Evolutionary conservation across 2,797 vertebrate species (phyloP), one percentile per base, ranked within the genome.

Genomic region (Bucorvus abyssinicus): DNA sequence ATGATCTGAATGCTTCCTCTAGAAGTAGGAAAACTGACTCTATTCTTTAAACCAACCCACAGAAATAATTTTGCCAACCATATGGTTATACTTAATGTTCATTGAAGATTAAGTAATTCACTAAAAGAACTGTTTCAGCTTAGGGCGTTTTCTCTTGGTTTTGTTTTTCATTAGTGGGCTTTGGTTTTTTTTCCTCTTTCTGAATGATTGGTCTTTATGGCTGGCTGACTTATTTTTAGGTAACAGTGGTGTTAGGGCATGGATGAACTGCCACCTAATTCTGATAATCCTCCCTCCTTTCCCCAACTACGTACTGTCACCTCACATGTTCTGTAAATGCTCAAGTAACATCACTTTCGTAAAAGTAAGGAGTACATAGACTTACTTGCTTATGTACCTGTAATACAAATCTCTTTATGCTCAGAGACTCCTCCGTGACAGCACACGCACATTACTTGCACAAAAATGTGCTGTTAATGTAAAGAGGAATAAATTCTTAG

Each of bases 1-100:
- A 53, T 65, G 21, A 65, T 45, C 26, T 55, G 40, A 91, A 15
- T 75, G 47, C 55, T 79, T 90, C 55, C 64, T 3, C 10, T 65
- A 40, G 50, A 90, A 81, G 47, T 7, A 80, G 82, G 69, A 81
- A 87, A 84, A 81, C 36, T 13, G 6, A 74, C 40, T 91, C 44
- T 75, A 32, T 64, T 87, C 56, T 69, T 93, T 95, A 70, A 89
- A 61, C 36, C 73, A 90, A 67, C 79, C 75, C 49, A 57, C 71
- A 89, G 64, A 79, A 92, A 52, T 80, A 19, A 63, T 59, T 90
- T 83, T 81, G 57, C 61, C 21, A 50, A 50, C 21, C 44, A 42
- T 84, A 14, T 74, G 68, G 42, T 82, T 89, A 23, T 55, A 69
- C 38, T 87, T 94, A 67, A 38, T 59, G 34, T 14, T 93, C 29